Evolutionary conservation across 2,797 vertebrate species (phyloP), one percentile per base, ranked within the genome.

Genomic region (Xerus rutilus): DNA sequence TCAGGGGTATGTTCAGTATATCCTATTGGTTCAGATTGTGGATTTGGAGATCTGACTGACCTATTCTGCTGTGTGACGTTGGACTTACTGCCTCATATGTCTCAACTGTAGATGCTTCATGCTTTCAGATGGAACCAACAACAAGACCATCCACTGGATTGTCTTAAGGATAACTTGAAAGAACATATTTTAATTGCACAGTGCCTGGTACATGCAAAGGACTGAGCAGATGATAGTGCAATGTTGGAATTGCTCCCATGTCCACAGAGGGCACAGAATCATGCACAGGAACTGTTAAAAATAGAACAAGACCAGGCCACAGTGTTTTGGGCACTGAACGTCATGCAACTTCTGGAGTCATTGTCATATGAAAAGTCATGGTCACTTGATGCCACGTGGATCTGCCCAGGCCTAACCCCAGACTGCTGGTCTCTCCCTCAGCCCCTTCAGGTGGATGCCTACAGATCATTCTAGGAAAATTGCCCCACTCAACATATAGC

Each of bases 181-280:
- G 30, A 45, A 39, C 3, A 1, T 15, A 35, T 25, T 49, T 35
- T 17, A 57, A 67, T 11, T 47, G 49, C 49, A 54, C 11, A 67
- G 30, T 47, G 54, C 14, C n/a, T 32, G 11, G 54, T 17, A 14
- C 11, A 5, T 28, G 30, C 11, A 6, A 30, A 77, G 25, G 35
- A 28, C 23, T 3, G 62, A 35, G 10, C 3, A 72, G 52, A 14
- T n/a, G 62, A 3, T 3, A 8, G 13, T 1, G 3, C 3, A 9
- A 54, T 4, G 14, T 10, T 13, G 28, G 35, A 47, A 13, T 20
- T 78, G 89, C 69, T 81, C 52, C n/a, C 1, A 6, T 4, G 18
- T 25, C 67, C n/a, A 54, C 1, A 9, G 0, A 47, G 1, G 3
- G 15, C 10, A 8, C 2, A 0, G 5, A 3, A 17, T 64, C n/a